A percentile compares a stretch with the other conserved stretches of the same genome.
Conservation (phyloP, 2,888 invertebrate genomes). For the Timandra comae region DNA sequence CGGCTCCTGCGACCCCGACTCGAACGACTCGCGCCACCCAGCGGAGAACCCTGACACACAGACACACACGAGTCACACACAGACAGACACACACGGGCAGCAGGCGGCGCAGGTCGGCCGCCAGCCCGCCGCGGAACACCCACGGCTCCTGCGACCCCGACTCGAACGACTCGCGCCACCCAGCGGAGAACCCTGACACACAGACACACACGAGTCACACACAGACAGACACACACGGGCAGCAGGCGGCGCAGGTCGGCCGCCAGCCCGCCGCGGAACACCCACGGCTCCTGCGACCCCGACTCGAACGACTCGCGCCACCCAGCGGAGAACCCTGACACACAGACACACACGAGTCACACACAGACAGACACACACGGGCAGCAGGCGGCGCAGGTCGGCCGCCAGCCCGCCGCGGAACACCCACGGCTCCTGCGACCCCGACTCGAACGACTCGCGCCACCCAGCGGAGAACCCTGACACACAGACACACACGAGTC, state of each 20-base stretch:
- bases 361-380: no score
- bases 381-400: constrained; percentile 86
- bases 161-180: constrained; percentile 98
- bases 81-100: no score
- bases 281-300: constrained; percentile 98
- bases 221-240: no score
- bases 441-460: constrained; percentile 98
- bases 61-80: no score
- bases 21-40: constrained; percentile 98
- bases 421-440: constrained; percentile 98
- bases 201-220: no score
- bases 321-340: constrained; percentile 97
- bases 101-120: constrained; percentile 86
- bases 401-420: constrained; percentile 96
- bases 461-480: constrained; percentile 98
- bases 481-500: no score
- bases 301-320: constrained; percentile 99
- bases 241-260: constrained; percentile 88
- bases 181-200: constrained; percentile 98
- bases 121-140: constrained; percentile 97
- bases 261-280: constrained; percentile 95
- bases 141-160: constrained; percentile 98
- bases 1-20: constrained; percentile 97
- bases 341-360: no score
- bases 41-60: constrained; percentile 98